phyloP scores from a whole-genome alignment of 2,888 invertebrate species.

The Anoncus sp. region DNA sequence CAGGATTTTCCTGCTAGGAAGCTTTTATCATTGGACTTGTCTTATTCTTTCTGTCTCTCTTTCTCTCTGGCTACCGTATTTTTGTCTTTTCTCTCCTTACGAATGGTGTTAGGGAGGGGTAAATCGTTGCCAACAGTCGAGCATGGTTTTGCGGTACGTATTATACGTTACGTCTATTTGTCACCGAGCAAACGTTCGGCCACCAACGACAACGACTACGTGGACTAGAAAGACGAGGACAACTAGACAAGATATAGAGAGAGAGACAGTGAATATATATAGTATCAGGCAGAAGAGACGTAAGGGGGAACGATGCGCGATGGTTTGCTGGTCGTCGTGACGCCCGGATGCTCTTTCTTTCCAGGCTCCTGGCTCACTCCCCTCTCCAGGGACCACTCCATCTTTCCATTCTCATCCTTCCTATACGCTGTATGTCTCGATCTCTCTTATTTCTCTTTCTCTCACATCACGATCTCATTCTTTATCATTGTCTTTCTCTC shows the following conservation, averaged over 20 bases:
- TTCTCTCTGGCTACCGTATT: conserved; percentile 33
- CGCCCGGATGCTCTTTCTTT: conserved; percentile 75
- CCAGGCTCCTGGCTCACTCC: conserved; percentile 57
- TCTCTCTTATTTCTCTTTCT: conserved; percentile 59
- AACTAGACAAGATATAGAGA: conserved; percentile 13
- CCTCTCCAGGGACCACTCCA: conserved; percentile 78
- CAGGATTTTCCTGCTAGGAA: conserved; percentile 72
- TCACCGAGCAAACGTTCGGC: conserved; percentile 68
- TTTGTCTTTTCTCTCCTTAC: conserved; percentile 35
- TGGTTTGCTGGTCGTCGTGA: conserved; percentile 69
- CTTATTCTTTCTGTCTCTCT: conserved; percentile 2
- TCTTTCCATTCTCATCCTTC: conserved; percentile 72
- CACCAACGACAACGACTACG: conserved; percentile 35
- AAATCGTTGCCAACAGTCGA: conserved; percentile 71
- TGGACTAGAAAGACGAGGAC: conserved; percentile 44
- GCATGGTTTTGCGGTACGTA: conserved; percentile 61
- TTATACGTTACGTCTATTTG: conserved; percentile 77
- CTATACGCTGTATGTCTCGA: conserved; percentile 22
- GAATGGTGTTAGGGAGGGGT: conserved; percentile 23
- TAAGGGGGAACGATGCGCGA: conserved; percentile 62
- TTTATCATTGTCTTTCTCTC: conserved; percentile 43
- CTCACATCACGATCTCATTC: conserved; percentile 44
- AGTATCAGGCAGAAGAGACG: conserved; percentile 41
- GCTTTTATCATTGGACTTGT: conserved; percentile 72
- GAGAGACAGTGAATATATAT: too few species aligned